These are phyloP conservation scores for Chaenogobius annularis DNA, from an alignment of 2,113 vertebrate species.

Conservation along the genomic window DNA sequence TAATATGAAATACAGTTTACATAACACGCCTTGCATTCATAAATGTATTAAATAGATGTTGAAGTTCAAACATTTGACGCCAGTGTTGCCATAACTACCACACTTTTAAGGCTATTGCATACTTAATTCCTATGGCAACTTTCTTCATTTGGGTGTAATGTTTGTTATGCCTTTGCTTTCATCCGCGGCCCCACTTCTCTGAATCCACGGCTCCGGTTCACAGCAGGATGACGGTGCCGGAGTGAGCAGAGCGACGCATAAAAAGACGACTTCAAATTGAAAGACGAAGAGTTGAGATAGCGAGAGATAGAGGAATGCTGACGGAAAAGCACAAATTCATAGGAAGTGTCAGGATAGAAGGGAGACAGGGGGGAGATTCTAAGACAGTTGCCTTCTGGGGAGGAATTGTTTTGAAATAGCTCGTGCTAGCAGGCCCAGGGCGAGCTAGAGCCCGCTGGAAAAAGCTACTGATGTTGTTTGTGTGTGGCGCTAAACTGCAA, in stretches of 20 bases:
- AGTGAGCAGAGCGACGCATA: neutral
- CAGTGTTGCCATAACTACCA: neutral
- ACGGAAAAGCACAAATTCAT: constrained; percentile 17
- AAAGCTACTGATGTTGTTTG: constrained; percentile 32
- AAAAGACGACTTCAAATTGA: constrained; percentile 26
- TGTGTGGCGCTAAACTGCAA: constrained; percentile 29
- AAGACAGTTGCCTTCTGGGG: constrained; percentile 29
- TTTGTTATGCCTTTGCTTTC: neutral
- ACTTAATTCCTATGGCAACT: neutral
- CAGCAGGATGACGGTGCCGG: constrained; percentile 1
- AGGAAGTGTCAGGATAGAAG: constrained; percentile 18
- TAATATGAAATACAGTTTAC: neutral
- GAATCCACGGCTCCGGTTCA: constrained; percentile 29
- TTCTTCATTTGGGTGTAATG: neutral
- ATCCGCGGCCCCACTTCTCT: constrained; percentile 7
- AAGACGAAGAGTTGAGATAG: constrained; percentile 30
- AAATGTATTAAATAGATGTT: neutral
- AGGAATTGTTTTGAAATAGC: constrained; percentile 65
- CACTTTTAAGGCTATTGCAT: neutral
- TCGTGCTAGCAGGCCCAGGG: constrained; percentile 41
- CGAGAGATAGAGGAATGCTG: constrained; percentile 29
- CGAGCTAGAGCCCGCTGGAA: constrained; percentile 45
- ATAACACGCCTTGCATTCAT: neutral
- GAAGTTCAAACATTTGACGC: neutral
- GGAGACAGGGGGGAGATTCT: constrained; percentile 23